Evolutionary conservation across 1,140 invertebrate species (phyloP), one percentile per base, ranked within the genome.

Genomic region (Mamestra configurata): DNA sequence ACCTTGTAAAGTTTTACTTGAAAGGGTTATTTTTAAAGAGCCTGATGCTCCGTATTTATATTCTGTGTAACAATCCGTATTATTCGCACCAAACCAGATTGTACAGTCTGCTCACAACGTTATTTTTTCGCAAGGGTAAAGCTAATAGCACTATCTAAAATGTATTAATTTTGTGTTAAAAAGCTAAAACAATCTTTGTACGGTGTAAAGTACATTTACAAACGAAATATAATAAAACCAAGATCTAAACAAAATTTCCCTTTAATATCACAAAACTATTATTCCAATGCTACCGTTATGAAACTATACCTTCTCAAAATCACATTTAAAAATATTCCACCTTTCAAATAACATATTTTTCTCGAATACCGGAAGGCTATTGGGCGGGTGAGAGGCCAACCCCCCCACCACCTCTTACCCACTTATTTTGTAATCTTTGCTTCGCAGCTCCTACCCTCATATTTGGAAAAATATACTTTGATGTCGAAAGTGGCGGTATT

Each of bases 401-500:
- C 49, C 71, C 22, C 66, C 22, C 20, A 5, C 40, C 66, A 7
- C 66, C 40, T 22, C n/a, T 35, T 61, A 43, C 73, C 73, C 40
- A 76, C 73, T 49, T 59, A 76, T 76, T 76, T 76, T 76, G 73
- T 76, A 76, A 76, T 76, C 73, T 76, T 76, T 49, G 55, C 27
- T 31, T 76, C 37, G 55, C 73, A 76, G 73, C 55, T 27, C 20
- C 57, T 46, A 64, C 27, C 6, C 18, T 64, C 27, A 59, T 64
- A 61, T 49, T 64, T 64, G 73, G 55, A 76, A 76, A 72, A 61
- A 76, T 76, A 76, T 40, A 64, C 73, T 76, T 76, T 76, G 73
- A 76, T 64, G 73, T 76, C 40, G 55, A 61, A 59, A 76, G 35
- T 76, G 37, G 55, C 55, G 37, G 57, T 49, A 76, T 76, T 76